These are phyloP conservation scores for Limnothrissa miodon DNA, from an alignment of 2,113 vertebrate species.

Conservation along the genomic window DNA sequence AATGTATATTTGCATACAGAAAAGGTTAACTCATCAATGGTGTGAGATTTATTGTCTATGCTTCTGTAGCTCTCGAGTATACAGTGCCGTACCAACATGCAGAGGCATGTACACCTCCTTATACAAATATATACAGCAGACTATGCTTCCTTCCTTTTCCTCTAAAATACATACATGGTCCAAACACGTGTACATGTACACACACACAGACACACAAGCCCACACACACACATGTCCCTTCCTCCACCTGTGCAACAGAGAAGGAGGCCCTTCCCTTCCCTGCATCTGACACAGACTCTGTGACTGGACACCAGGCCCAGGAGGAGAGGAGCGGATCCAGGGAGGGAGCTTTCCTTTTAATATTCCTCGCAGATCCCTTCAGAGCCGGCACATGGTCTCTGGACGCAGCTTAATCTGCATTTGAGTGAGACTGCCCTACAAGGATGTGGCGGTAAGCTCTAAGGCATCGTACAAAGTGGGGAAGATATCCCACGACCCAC, in stretches of 20 bases:
- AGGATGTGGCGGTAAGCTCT: neutral
- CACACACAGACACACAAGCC: neutral
- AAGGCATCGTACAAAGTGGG: slow-evolving; percentile 10
- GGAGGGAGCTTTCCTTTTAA: slow-evolving; percentile 35
- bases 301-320: slow-evolving; percentile 23
- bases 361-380: slow-evolving; percentile 34
- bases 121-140: neutral
- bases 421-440: slow-evolving; percentile 22
- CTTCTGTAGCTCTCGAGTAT: no score
- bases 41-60: no score
- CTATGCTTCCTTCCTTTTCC: neutral
- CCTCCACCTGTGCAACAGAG: slow-evolving; percentile 1
- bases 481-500: neutral
- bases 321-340: neutral
- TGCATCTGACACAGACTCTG: neutral
- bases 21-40: neutral
- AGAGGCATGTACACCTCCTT: neutral
- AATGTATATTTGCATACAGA: no score
- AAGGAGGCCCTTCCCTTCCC: slow-evolving; percentile 34
- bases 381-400: slow-evolving; percentile 22
- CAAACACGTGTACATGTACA: neutral
- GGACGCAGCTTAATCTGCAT: slow-evolving; percentile 26
- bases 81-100: no score
- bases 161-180: neutral
- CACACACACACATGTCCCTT: neutral